phyloP scores from a whole-genome alignment of 2,797 vertebrate species.

The Vultur gryphus region DNA sequence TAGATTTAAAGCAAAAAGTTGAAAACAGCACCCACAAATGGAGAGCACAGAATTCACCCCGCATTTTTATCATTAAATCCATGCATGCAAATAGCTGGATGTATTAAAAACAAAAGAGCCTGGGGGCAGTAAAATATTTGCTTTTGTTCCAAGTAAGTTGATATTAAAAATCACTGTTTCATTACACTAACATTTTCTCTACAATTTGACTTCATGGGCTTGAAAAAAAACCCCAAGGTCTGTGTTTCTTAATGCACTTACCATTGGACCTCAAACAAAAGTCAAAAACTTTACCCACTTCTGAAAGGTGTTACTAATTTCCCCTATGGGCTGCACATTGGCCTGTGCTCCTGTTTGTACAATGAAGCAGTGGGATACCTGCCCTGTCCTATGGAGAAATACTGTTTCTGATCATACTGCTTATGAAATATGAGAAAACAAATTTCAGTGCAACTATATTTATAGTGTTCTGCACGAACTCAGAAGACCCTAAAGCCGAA shows the following conservation, averaged over 20 bases:
- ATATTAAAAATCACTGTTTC: not conserved
- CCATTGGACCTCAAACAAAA: not conserved
- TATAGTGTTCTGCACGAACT: conserved; percentile 4
- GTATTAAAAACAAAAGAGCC: not conserved
- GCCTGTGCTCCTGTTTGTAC: not conserved
- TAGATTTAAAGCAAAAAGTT: not conserved
- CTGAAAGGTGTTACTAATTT: not conserved
- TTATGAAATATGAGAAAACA: not conserved
- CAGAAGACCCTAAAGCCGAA: not conserved
- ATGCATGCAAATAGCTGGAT: not conserved
- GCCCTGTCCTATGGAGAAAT: not conserved
- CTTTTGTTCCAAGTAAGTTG: not conserved
- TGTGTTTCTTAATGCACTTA: not conserved
- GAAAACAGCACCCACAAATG: not conserved
- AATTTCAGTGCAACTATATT: not conserved
- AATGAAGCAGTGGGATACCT: not conserved
- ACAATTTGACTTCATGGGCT: not conserved
- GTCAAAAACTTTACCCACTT: not conserved
- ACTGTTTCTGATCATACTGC: not conserved
- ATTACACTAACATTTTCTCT: not conserved
- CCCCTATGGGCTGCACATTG: not conserved
- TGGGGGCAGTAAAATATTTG: not conserved
- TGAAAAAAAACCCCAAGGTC: not conserved
- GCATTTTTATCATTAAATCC: not conserved
- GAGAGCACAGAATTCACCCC: not conserved